These are phyloP conservation scores for Pelusios castaneus DNA, from an alignment of 2,113 vertebrate genomes.

Conservation along the genomic window DNA sequence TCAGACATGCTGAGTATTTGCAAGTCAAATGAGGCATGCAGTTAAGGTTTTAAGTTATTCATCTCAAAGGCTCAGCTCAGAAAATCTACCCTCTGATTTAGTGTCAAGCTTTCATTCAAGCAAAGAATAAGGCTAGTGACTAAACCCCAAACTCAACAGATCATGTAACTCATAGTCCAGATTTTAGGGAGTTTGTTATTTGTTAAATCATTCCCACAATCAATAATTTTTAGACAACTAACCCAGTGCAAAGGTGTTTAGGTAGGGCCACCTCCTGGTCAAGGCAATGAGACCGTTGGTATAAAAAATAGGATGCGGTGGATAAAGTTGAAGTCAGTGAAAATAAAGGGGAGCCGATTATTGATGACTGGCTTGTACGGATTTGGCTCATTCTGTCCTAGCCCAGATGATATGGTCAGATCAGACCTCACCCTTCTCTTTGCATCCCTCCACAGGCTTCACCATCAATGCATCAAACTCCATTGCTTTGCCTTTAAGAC, in stretches of 20 bases:
- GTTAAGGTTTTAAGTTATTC: slow-evolving; percentile 10
- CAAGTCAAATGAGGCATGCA: slow-evolving; percentile 21
- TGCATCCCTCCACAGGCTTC: not conserved
- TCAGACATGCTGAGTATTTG: not conserved
- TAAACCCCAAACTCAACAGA: not conserved
- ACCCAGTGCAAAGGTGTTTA: not conserved
- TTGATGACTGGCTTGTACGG: not conserved
- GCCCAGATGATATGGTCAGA: not conserved
- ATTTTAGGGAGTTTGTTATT: not conserved
- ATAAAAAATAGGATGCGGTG: not conserved
- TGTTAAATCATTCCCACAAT: not conserved
- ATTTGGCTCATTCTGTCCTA: not conserved
- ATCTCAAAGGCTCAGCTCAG: not conserved
- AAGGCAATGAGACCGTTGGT: not conserved
- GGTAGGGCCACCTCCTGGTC: not conserved
- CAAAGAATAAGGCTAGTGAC: not conserved
- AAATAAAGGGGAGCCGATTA: not conserved
- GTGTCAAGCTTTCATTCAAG: not conserved
- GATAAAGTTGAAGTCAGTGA: not conserved
- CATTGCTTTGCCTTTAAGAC: not conserved
- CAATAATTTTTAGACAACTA: not conserved
- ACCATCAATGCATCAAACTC: not conserved
- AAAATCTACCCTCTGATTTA: not conserved
- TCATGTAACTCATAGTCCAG: not conserved
- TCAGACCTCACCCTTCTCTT: not conserved